A percentile compares a stretch with the other conserved stretches of the same genome.
Evolutionary conservation across 2,888 invertebrate species (phyloP).

Genomic region (Julus scanicus): DNA sequence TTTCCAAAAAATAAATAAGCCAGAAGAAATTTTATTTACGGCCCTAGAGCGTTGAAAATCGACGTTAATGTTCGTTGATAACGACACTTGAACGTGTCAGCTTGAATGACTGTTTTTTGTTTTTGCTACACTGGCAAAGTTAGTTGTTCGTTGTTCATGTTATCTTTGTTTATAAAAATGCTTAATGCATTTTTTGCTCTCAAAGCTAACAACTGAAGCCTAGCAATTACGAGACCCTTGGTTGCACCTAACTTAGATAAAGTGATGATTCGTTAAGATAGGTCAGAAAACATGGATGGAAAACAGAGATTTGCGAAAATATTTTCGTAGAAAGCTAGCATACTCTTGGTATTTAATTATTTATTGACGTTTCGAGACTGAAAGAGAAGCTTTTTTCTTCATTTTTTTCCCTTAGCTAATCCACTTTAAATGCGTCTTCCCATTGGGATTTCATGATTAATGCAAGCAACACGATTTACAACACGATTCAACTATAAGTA

Average conservation of each 20-base stretch:
- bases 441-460: conserved; percentile 35
- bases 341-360: conserved; percentile 25
- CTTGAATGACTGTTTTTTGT: not conserved
- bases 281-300: not conserved
- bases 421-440: conserved; percentile 29
- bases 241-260: not conserved
- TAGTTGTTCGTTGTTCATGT: not conserved
- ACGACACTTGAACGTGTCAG: not conserved
- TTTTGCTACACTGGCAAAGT: not conserved
- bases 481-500: not conserved
- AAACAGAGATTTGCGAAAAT: not conserved
- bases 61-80: not conserved
- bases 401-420: not conserved
- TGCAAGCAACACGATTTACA: conserved; percentile 30
- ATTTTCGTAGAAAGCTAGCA: not conserved
- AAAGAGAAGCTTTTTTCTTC: not conserved
- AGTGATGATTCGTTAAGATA: conserved; percentile 1
- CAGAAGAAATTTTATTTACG: not conserved
- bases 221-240: conserved; percentile 7
- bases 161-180: conserved; percentile 5
- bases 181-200: conserved; percentile 23
- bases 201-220: not conserved
- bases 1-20: not conserved
- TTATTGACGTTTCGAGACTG: not conserved
- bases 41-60: not conserved